Conservation (phyloP, 2,113 vertebrate species). For the Pachyramphus minor region DNA sequence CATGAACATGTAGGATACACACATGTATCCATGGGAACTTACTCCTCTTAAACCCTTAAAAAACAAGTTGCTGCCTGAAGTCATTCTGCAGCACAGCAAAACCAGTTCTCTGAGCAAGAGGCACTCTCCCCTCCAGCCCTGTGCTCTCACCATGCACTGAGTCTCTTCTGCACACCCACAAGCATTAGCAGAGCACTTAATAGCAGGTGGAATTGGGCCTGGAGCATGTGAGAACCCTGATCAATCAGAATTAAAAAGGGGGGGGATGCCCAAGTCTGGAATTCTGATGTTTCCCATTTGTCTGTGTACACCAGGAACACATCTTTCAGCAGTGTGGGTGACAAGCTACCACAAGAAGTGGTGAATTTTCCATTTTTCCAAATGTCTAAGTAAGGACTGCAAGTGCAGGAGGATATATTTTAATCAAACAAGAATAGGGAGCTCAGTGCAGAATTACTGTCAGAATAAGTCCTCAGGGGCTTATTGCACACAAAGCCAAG, state of each 20-base stretch:
- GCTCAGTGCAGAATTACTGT: background rate
- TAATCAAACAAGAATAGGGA: background rate
- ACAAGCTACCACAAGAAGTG: background rate
- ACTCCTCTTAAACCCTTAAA: background rate
- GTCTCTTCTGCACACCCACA: background rate
- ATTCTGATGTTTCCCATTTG: background rate
- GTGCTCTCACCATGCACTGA: background rate
- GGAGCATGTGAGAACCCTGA: background rate
- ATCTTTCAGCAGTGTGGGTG: background rate
- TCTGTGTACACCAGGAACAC: background rate
- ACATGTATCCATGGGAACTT: background rate
- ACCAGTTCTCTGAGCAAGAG: background rate
- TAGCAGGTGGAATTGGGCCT: background rate
- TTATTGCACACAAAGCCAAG: background rate
- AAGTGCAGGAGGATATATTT: background rate
- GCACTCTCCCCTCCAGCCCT: background rate
- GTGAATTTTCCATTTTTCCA: slow-evolving; percentile 3
- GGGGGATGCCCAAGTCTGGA: background rate
- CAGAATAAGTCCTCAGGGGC: background rate
- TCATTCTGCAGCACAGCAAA: background rate
- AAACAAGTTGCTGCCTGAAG: background rate
- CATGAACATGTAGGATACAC: background rate
- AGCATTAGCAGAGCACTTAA: background rate
- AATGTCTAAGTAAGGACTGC: background rate
- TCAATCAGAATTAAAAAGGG: background rate